Base-by-base conservation (phyloP, 2,888 invertebrate genomes). In the Aleiodes testaceus region DNA sequence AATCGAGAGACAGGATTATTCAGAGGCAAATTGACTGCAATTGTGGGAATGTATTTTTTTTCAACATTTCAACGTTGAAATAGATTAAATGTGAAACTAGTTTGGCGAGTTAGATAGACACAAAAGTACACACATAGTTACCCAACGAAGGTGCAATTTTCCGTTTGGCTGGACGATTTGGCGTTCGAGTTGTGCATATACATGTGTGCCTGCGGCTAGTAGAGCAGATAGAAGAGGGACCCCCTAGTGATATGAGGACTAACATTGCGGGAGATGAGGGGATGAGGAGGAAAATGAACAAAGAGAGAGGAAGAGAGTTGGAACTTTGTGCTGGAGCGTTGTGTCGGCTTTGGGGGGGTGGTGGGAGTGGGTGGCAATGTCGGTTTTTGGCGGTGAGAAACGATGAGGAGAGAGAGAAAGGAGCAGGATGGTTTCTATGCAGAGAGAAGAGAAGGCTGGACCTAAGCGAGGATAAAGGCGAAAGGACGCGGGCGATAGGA, bases 401-500 rank as follows among this genome's bases (percentile, higher is more conserved):
- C 20, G 18, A 42, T n/a, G 44, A 1, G 26, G 3, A 20, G 50
- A 47, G 36, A 36, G 44, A 9, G 7, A 18, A 9, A 42, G 9
- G 20, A 6, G 26, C 1, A 20, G 50, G 36, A 9, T 50, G 9
- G 36, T 36, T 36, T 36, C 36, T 36, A 36, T 36, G 36, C 36
- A 36, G 36, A 30, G 22, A 14, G 18, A 69, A 67, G 44, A 72
- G 70, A 55, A 70, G 75, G 77, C 75, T 72, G 83, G 83, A 84
- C 82, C 83, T 83, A 86, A 85, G 84, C 63, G 73, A 77, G 82
- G 81, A 82, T 82, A 83, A 82, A 81, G 82, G 79, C 81, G 81
- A 81, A 80, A 81, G 80, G 82, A 79, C 75, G 75, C 76, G 74
- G 77, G 76, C 68, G 72, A 66, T 72, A 73, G 70, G 72, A 72